Base-by-base conservation (phyloP, 2,797 vertebrate genomes). In the Centroberyx gerrardi region DNA sequence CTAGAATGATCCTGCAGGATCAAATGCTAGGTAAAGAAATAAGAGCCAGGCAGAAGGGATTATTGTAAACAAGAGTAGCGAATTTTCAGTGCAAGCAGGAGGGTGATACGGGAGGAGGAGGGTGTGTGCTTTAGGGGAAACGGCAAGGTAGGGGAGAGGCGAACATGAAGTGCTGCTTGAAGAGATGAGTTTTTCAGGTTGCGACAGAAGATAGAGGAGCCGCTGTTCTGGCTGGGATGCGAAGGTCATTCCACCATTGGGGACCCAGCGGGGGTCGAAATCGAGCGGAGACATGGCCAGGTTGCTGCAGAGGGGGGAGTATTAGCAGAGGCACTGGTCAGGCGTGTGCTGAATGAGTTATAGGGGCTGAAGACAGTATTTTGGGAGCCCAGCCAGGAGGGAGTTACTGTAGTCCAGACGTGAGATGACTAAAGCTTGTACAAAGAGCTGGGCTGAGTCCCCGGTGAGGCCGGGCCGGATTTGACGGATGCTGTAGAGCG, bases 181-280 rank as follows among this genome's bases (percentile, higher is more conserved):
- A 55, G 18, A 64, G 68, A 75, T 56, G 38, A 74, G 51, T 77
- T 82, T 78, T 68, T 78, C 44, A 53, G 27, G 72, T 22, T 8
- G 17, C 14, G 18, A 33, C 40, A 67, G 68, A 64, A 14, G 60
- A 81, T 42, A 56, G 68, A 5, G 60, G 71, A 46, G 48, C 0
- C 52, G 73, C 10, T 59, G 75, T 71, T 80, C n/a, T 60, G 61
- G 71, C 38, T 17, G 9, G 42, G 18, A 58, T 3, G 75, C 62
- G 76, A 86, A 90, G 85, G 91, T 90, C 84, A 88, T 14, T 62
- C 36, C 14, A 46, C 55, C 68, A 64, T 64, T 15, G 31, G 75
- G 78, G 81, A 48, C 69, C 64, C 80, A 69, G 80, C 51, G 27
- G 64, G 51, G 36, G 70, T 5, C 4, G 14, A 65, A 62, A 27